A percentile compares a stretch with the other conserved stretches of the same genome.
Evolutionary conservation across 1,140 invertebrate species (phyloP).

Genomic region (Elymnias hypermnestra): DNA sequence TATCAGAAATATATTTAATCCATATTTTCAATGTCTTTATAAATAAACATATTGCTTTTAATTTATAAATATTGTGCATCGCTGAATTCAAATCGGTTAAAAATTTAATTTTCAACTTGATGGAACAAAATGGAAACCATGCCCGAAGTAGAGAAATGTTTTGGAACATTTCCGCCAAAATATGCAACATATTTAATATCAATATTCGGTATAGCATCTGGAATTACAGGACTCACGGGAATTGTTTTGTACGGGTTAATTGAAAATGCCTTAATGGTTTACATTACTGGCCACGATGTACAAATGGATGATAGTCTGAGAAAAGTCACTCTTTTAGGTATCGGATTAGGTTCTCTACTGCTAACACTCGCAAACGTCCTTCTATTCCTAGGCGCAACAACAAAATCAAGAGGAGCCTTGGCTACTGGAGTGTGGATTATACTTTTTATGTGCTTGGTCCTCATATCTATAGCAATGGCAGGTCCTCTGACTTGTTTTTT

Average conservation of each 20-base stretch:
- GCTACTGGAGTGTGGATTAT: conserved; percentile 14
- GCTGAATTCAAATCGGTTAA: too few relatives aligned
- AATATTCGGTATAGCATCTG: conserved; percentile 29
- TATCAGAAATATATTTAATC: too few relatives aligned
- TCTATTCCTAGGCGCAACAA: conserved; percentile 29
- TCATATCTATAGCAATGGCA: conserved; percentile 20
- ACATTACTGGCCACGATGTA: conserved; percentile 11
- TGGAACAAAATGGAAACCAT: conserved; percentile 30
- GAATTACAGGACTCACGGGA: conserved; percentile 25
- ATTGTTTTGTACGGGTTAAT: conserved; percentile 37
- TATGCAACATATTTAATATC: conserved; percentile 38
- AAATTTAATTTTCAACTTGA: neutral
- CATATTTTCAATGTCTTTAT: too few relatives aligned
- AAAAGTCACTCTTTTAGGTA: conserved; percentile 30
- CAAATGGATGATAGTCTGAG: conserved; percentile 22
- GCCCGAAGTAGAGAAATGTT: conserved; percentile 30
- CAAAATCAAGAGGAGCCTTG: conserved; percentile 9
- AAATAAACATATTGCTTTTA: too few relatives aligned
- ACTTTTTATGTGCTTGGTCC: conserved; percentile 26
- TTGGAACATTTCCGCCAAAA: conserved; percentile 32
- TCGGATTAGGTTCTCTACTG: conserved; percentile 36
- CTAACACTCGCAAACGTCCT: conserved; percentile 24
- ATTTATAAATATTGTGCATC: too few relatives aligned
- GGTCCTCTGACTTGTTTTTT: conserved; percentile 33
- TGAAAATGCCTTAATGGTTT: conserved; percentile 23